These are phyloP conservation scores for Anoplopoma fimbria DNA, from an alignment of 2,113 vertebrate species.

Conservation along the genomic window DNA sequence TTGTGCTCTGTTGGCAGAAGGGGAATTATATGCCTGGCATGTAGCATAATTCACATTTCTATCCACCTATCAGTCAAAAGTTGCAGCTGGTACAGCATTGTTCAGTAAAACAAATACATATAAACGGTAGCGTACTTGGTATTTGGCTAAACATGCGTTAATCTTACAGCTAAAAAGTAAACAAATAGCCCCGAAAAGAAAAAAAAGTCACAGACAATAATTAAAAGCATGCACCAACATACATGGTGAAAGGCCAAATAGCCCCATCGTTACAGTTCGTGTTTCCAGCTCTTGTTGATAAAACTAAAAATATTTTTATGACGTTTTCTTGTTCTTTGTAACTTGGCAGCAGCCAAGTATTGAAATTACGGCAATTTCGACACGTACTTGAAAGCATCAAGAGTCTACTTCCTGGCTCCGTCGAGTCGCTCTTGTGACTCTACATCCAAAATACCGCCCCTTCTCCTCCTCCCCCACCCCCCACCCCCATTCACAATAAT, in stretches of 20 bases:
- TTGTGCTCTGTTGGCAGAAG: background rate
- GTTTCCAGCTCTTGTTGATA: background rate
- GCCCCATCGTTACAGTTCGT: background rate
- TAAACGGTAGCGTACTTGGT: background rate
- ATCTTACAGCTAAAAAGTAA: background rate
- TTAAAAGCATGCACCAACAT: background rate
- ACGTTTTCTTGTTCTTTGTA: background rate
- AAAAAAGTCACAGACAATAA: background rate
- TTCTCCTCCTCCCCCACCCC: background rate
- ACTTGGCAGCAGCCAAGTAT: background rate
- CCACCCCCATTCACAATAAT: constrained; percentile 76
- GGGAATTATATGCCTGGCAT: background rate
- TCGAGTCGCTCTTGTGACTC: constrained; percentile 80
- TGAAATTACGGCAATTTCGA: constrained; percentile 45
- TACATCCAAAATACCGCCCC: constrained; percentile 74
- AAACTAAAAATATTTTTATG: background rate
- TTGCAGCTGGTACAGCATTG: background rate
- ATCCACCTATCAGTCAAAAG: background rate
- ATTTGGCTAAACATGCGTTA: background rate
- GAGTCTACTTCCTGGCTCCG: constrained; percentile 82
- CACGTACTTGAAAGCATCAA: constrained; percentile 68
- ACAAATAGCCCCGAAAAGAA: background rate
- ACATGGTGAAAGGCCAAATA: background rate
- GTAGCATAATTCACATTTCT: background rate
- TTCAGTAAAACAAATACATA: background rate